A percentile compares a stretch with the other conserved stretches of the same genome.
phyloP scores from a whole-genome alignment of 2,888 invertebrate species.

The Fragum sueziense region DNA sequence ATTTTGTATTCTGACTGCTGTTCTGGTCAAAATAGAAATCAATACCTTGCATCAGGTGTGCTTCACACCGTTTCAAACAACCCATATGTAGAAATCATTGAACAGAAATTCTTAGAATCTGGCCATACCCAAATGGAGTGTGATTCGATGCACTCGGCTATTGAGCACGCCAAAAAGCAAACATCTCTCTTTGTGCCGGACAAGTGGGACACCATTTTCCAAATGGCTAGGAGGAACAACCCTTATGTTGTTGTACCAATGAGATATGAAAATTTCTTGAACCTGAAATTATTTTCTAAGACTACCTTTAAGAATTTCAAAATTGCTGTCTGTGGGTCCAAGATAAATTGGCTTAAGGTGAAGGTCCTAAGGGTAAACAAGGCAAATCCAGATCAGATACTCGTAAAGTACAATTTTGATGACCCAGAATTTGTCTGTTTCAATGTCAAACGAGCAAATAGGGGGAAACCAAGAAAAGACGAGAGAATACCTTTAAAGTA shows the following conservation, averaged over 20 bases:
- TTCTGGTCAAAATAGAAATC: too few relatives aligned
- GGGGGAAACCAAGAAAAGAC: neutral
- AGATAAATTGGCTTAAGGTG: conserved; percentile 13
- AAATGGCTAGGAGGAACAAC: conserved; percentile 24
- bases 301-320: conserved; percentile 18
- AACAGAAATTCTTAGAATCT: too few relatives aligned
- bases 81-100: too few relatives aligned
- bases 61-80: too few relatives aligned
- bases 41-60: too few relatives aligned
- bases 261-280: too few relatives aligned
- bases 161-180: too few relatives aligned
- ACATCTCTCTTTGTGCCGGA: neutral
- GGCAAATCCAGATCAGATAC: conserved; percentile 3
- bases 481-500: conserved; percentile 7
- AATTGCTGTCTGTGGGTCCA: neutral
- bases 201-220: conserved; percentile 19
- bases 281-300: conserved; percentile 5
- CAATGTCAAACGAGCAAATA: neutral
- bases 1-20: too few relatives aligned
- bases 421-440: neutral
- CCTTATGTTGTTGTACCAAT: conserved; percentile 11
- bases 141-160: too few relatives aligned
- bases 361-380: conserved; percentile 3
- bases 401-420: conserved; percentile 8
- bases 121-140: too few relatives aligned